Base-by-base conservation (phyloP, 2,113 vertebrate genomes). In the Platanista minor region DNA sequence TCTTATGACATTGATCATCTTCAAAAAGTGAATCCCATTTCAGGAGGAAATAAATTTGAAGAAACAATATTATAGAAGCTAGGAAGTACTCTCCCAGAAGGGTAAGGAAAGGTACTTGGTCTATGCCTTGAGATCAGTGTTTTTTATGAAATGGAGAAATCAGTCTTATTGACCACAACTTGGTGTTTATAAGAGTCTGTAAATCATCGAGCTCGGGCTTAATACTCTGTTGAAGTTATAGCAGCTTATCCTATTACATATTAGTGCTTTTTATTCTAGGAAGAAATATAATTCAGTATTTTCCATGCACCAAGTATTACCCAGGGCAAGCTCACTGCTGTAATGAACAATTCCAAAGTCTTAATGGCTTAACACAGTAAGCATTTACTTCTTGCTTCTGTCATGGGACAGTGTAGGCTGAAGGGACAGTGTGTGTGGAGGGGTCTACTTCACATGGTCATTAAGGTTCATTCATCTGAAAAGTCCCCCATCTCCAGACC, bases 11-110 rank as follows among this genome's bases (percentile, higher is more conserved):
- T 1, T 78, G 71, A 54, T 77, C 23, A 80, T 90, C 57, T 81
- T 81, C 86, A 61, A 87, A 83, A 61, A 61, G 20, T 43, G 39
- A 94, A 18, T 95, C 27, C 66, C 18, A 43, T 91, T 93, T 93
- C 31, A 91, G 41, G 46, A 91, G 46, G 31, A 95, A 95, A 92
- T 66, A 92, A 93, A 84, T 92, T 87, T 67, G 46, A 90, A n/a
- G 54, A 62, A 92, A 80, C 21, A 41, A 49, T 46, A 67, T n/a
- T 1, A 84, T 41, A 82, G 46, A 87, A 46, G 12, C 43, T 72
- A 92, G 10, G 0, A 71, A 29, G 12, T 69, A 59, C 64, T 96
- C 82, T 54, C 43, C 10, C 78, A 66, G 20, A 52, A 94, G 5
- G 36, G 6, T 77, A 75, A 94, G 41, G 52, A 89, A 80, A 54